Base-by-base conservation (phyloP, 2,888 invertebrate genomes). In the Agrypnus murinus region DNA sequence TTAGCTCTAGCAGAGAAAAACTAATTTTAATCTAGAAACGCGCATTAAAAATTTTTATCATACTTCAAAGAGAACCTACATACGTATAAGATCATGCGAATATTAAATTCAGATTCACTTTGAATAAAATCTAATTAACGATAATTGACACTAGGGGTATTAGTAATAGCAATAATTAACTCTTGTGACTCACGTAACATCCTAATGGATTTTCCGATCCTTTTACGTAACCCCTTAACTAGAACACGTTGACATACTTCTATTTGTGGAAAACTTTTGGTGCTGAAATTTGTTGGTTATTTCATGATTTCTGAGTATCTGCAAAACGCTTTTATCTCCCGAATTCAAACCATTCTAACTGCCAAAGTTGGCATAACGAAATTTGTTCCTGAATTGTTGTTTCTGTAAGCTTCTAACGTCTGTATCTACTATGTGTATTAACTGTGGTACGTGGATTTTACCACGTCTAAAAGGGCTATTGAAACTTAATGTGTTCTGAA, bases 401-500 rank as follows among this genome's bases (percentile, higher is more conserved):
- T 46, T 6, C 45, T 3, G 46, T 17, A 19, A 19, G 25, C 15
- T 45, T 45, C 14, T 14, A 46, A 19, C 1, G 19, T 7, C 17
- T 46, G 2, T 46, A 46, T 25, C 25, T 25, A n/a, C n/a, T n/a
- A 25, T 25, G 25, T 5, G 25, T 46, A 45, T 45, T 45, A 45
- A 45, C 45, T 10, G 46, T 25, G 25, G 25, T 15, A 46, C 46
- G 46, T 46, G 19, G 46, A 46, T 46, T n/a, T 46, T 46, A 46
- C 46, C 46, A 46, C 46, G 19, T 46, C 46, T 46, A 46, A 46
- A 19, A 46, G 46, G 46, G 46, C 46, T 46, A 46, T 46, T 46
- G 46, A 46, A 46, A 17, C 46, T 46, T 46, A 46, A 46, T 46
- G 45, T 17, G 17, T 17, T 45, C 46, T 46, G 4, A 19, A 46